phyloP scores from a whole-genome alignment of 2,797 vertebrate species.

The Synanceia verrucosa region DNA sequence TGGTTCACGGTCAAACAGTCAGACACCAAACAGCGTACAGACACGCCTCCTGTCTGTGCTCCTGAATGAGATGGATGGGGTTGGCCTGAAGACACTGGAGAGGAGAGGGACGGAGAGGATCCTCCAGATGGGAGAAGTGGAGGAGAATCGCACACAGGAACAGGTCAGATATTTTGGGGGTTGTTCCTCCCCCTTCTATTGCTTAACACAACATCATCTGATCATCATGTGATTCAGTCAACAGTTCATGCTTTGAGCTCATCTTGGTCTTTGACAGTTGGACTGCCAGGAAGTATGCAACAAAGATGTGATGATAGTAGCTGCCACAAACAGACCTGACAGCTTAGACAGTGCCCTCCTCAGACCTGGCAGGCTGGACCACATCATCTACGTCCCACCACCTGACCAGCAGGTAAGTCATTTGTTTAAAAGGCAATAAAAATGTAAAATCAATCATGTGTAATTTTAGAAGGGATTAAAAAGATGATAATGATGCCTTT shows the following conservation, averaged over 20 bases:
- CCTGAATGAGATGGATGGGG: slow-evolving; percentile 95
- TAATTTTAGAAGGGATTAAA: background rate
- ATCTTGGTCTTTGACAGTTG: slow-evolving; percentile 72
- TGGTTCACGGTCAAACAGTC: slow-evolving; percentile 83
- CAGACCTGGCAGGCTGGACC: slow-evolving; percentile 94
- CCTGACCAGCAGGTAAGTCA: slow-evolving; percentile 88
- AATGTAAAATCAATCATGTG: background rate
- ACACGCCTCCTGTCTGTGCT: slow-evolving; percentile 92
- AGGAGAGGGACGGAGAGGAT: slow-evolving; percentile 82
- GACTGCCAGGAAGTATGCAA: slow-evolving; percentile 88
- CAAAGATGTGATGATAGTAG: slow-evolving; percentile 91
- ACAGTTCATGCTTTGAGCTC: background rate
- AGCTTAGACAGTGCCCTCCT: slow-evolving; percentile 92
- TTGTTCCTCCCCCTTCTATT: background rate
- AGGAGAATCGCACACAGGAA: slow-evolving; percentile 61
- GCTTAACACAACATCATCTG: background rate
- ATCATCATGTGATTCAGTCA: background rate
- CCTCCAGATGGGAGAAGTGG: slow-evolving; percentile 73
- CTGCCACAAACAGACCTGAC: slow-evolving; percentile 94
- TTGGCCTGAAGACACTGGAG: slow-evolving; percentile 89
- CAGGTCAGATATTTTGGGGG: slow-evolving; percentile 68
- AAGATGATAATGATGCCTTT: background rate
- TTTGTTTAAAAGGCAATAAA: background rate
- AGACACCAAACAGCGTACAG: slow-evolving; percentile 79
- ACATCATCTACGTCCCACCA: slow-evolving; percentile 91